Evolutionary conservation across 1,140 invertebrate genomes (phyloP).

Genomic region (Bombus cullumanus): DNA sequence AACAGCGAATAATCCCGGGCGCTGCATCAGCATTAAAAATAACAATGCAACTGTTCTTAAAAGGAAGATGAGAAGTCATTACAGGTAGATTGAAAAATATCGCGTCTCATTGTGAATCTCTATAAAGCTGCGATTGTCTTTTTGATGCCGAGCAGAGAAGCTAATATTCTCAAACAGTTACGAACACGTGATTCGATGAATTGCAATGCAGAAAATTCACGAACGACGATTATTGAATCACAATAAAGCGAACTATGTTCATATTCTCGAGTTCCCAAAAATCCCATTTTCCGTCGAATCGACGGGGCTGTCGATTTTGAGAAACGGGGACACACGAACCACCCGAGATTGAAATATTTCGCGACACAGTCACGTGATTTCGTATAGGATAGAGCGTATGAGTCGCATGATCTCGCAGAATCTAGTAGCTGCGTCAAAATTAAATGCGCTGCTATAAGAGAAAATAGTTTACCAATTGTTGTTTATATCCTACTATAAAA

Average conservation of each 20-base stretch:
- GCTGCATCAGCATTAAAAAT: background rate
- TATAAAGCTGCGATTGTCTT: conserved; percentile 1
- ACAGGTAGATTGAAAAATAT: background rate
- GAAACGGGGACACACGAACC: background rate
- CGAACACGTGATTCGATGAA: background rate
- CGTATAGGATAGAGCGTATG: background rate
- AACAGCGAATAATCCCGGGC: background rate
- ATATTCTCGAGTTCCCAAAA: background rate
- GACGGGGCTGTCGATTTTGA: background rate
- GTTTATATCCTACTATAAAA: background rate
- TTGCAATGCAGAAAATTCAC: background rate
- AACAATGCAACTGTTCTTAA: background rate
- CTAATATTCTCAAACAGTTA: background rate
- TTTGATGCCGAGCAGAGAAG: background rate
- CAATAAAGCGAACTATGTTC: background rate
- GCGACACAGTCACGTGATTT: background rate
- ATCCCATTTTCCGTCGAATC: background rate
- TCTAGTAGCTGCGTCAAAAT: background rate
- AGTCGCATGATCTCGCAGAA: background rate
- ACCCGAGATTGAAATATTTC: background rate
- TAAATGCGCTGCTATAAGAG: background rate
- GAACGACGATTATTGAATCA: background rate
- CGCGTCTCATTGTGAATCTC: background rate
- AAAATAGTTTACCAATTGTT: background rate
- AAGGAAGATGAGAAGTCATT: background rate